Evolutionary conservation across 1,140 invertebrate genomes (phyloP), one percentile per base, ranked within the genome.

Genomic region (Trialeurodes vaporariorum): DNA sequence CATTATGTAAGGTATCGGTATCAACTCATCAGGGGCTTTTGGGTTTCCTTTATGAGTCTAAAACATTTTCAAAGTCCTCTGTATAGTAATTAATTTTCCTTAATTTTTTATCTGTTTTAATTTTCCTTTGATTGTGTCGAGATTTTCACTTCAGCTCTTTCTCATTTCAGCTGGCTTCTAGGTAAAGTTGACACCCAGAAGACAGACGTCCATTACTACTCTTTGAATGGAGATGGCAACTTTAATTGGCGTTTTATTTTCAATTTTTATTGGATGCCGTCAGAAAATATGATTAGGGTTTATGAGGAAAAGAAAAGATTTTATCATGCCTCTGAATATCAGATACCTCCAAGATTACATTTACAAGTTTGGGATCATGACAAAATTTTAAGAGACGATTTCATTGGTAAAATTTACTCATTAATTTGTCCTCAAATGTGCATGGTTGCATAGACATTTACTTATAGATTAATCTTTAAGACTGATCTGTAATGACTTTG

Each of bases 181-280:
- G 84, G 86, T 34, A 79, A 79, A 9, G 82, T 87, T 60, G 83
- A 90, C 70, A 77, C 81, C 61, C 92, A 94, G 77, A 82, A 81
- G 25, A 94, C 92, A 1, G 92, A 94, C 79, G 82, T 94, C 63
- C 92, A 94, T 79, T 88, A 84, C 74, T 84, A 87, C 67, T 93
- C 89, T 2, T 72, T 90, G 27, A 87, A 83, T 0, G 91, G 92
- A 0, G 90, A 92, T 72, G 91, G 89, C 0, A 89, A 88, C 73
- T 95, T 95, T 78, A 95, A 95, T 77, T 95, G 93, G 93, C 79
- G 92, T 73, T 94, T 95, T 80, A 80, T 94, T 58, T 96, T 92
- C 75, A 83, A 82, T 12, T 87, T 95, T 72, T 85, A 86, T 63
- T 95, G 94, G 76, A 81, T 90, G 58, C 83, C 84, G 59, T 83